Percentiles rank a stretch among this genome's conserved stretches.
Conservation (phyloP, 1,140 invertebrate species). For the Cotesia chilonis region DNA sequence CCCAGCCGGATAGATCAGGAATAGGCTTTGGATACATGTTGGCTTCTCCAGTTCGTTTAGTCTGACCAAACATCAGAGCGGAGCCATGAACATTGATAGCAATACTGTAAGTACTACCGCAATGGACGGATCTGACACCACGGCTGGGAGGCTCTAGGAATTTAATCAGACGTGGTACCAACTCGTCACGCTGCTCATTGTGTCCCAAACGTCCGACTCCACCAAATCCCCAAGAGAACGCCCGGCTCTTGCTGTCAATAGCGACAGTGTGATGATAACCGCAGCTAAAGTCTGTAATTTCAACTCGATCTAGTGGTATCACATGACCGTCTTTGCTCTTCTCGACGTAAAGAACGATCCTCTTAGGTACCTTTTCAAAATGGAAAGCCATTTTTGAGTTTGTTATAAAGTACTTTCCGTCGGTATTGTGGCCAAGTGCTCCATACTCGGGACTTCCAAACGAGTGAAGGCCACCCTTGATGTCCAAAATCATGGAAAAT, state of each 20-base stretch:
- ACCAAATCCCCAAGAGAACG: conserved; percentile 94
- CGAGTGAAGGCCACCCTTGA: conserved; percentile 86
- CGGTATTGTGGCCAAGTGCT: conserved; percentile 90
- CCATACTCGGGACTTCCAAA: conserved; percentile 94
- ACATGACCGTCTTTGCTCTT: conserved; percentile 88
- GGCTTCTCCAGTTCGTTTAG: conserved; percentile 90
- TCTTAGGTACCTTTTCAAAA: conserved; percentile 84
- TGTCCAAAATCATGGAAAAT: conserved; percentile 90
- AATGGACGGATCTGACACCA: conserved; percentile 81
- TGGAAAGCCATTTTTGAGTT: conserved; percentile 87
- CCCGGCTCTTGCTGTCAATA: conserved; percentile 85
- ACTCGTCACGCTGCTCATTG: conserved; percentile 89
- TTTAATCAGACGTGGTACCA: conserved; percentile 89
- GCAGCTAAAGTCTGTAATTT: conserved; percentile 89
- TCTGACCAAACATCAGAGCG: conserved; percentile 89
- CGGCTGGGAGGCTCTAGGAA: conserved; percentile 85
- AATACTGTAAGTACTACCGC: conserved; percentile 87
- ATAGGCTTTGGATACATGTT: conserved; percentile 97
- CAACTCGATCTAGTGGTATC: conserved; percentile 82
- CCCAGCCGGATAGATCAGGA: conserved; percentile 91
- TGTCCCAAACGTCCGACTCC: conserved; percentile 93
- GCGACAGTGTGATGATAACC: conserved; percentile 92
- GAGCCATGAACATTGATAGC: conserved; percentile 82
- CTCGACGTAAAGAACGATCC: conserved; percentile 87
- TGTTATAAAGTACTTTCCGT: conserved; percentile 92